Base-by-base conservation (phyloP, 2,888 invertebrate species). In the Gastrophysa polygoni region DNA sequence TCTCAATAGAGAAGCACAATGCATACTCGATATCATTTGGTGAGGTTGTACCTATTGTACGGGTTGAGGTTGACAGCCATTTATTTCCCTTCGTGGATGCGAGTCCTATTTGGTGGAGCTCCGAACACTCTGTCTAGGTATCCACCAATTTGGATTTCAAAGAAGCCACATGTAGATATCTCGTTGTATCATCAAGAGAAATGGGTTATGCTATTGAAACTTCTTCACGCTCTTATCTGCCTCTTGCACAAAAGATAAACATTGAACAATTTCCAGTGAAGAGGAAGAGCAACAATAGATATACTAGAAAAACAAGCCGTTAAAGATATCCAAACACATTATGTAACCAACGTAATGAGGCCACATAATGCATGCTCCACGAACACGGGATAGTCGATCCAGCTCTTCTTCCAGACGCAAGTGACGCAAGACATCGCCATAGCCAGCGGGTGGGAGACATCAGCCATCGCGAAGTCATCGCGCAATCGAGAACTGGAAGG, bases 401-500 rank as follows among this genome's bases (percentile, higher is more conserved):
- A 24, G 38, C 10, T 20, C 24, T 44, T 46, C 16, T 49, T 57
- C 20, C 49, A 56, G 55, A 57, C 57, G 58, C 68, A 68, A 69
- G 70, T 73, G 72, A 74, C 71, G 73, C 73, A 72, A 72, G 69
- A 71, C 58, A 63, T 65, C 68, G 66, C 68, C 68, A 66, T 66
- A 59, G 32, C 63, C 63, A 57, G 47, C 70, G 65, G 67, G 70
- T 70, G 68, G 71, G 70, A 68, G 71, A 66, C 61, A 51, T 58
- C 55, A 61, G 66, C 66, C 64, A 65, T 61, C 54, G 64, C 50
- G 57, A 61, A 64, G 24, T 58, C 66, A 62, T 61, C 68, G 73
- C 69, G 68, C 71, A 73, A 68, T 73, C 70, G 73, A 75, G 73
- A 71, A 71, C 68, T 71, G 73, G 74, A 75, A 73, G 74, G 73